These are phyloP conservation scores for Sturnira hondurensis DNA, from an alignment of 2,113 vertebrate genomes.

Conservation along the genomic window DNA sequence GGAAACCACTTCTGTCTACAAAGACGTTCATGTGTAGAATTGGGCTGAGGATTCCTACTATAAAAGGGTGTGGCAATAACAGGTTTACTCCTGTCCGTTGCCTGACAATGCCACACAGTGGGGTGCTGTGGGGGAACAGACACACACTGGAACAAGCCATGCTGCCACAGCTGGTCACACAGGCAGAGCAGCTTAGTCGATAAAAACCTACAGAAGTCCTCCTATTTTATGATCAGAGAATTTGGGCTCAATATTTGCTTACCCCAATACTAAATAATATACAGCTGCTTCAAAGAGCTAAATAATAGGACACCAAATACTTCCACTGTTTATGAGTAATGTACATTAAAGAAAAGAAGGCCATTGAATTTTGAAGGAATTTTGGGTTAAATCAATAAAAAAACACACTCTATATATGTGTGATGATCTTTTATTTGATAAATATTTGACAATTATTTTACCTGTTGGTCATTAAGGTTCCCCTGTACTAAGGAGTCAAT, in stretches of 20 bases:
- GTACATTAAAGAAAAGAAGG: background rate
- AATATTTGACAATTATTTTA: constrained; percentile 68
- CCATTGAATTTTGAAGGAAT: background rate
- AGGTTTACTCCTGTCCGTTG: background rate
- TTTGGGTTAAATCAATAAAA: background rate
- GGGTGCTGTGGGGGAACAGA: background rate
- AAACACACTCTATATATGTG: background rate
- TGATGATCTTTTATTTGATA: constrained; percentile 7
- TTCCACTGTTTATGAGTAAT: background rate
- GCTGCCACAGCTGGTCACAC: background rate
- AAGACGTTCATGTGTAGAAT: background rate
- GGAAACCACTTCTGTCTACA: background rate
- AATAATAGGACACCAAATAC: background rate
- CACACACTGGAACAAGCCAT: background rate
- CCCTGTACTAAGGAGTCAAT: constrained; percentile 90
- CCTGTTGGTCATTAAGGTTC: constrained; percentile 92
- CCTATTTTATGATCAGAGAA: background rate
- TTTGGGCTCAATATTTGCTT: background rate
- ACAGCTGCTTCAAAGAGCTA: background rate
- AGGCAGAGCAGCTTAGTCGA: background rate
- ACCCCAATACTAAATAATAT: background rate
- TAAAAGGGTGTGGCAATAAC: background rate
- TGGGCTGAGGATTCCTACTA: background rate
- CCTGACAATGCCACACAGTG: background rate
- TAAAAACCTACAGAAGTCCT: background rate